These are phyloP conservation scores for Seladonia tumulorum DNA, from an alignment of 2,888 invertebrate genomes.

Conservation along the genomic window DNA sequence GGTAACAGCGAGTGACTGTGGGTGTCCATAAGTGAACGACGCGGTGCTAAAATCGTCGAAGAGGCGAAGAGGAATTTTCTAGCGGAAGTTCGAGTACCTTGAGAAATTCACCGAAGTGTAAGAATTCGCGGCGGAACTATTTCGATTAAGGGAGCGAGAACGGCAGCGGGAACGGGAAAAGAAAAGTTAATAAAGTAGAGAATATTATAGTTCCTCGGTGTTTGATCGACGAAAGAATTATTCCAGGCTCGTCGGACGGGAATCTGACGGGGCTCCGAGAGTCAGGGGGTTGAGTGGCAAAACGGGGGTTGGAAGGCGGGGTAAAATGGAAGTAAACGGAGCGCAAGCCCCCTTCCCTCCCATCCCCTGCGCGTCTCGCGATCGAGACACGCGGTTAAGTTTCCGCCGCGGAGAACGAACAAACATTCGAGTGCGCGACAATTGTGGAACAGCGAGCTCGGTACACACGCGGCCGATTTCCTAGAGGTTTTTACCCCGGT, in stretches of 20 bases:
- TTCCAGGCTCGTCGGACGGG: slow-evolving; percentile 1
- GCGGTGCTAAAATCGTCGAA: neutral
- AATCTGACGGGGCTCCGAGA: neutral
- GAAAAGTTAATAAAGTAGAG: slow-evolving; percentile 4
- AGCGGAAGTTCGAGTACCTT: neutral
- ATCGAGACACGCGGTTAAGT: slow-evolving; percentile 8
- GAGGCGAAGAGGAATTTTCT: neutral
- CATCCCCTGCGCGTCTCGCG: neutral
- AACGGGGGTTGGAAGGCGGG: neutral
- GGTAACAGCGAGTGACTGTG: too few relatives aligned
- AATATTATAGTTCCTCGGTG: slow-evolving; percentile 9
- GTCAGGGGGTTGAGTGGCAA: neutral
- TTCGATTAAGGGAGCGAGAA: slow-evolving; percentile 12
- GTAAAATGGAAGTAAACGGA: neutral
- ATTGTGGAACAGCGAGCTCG: slow-evolving; percentile 11
- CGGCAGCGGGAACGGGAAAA: neutral
- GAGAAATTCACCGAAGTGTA: neutral
- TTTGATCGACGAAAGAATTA: slow-evolving; percentile 11
- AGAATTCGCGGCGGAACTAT: slow-evolving; percentile 10
- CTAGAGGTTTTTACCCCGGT: neutral
- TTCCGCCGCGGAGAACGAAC: slow-evolving; percentile 13
- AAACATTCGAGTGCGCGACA: neutral
- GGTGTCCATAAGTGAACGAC: neutral
- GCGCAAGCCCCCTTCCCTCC: neutral
- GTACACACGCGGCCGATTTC: slow-evolving; percentile 19